A percentile compares a stretch with the other conserved stretches of the same genome.
phyloP scores from a whole-genome alignment of 2,888 invertebrate genomes.

The Stomorhina lunata region DNA sequence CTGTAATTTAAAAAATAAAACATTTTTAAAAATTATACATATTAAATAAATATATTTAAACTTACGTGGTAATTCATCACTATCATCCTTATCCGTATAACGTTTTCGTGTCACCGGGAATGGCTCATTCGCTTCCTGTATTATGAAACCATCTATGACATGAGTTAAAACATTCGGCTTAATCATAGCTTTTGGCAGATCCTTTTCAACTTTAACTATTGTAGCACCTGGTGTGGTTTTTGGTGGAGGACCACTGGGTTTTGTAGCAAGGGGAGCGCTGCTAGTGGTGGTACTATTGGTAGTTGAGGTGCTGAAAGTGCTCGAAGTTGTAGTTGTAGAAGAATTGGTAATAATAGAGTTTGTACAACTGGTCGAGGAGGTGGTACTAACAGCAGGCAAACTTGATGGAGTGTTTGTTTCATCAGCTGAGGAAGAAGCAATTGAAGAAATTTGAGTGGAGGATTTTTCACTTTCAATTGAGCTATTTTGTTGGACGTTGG shows the following conservation, averaged over 20 bases:
- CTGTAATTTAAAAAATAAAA: conserved; percentile 68
- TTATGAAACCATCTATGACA: conserved; percentile 97
- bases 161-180: conserved; percentile 97
- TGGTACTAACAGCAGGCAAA: conserved; percentile 25
- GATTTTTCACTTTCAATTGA: conserved; percentile 44
- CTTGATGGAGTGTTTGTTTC: not conserved
- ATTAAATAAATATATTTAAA: conserved; percentile 65
- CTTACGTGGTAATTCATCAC: conserved; percentile 90
- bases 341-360: conserved; percentile 35
- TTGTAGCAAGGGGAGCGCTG: conserved; percentile 48
- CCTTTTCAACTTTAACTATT: conserved; percentile 75
- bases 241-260: conserved; percentile 60
- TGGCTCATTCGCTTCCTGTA: conserved; percentile 95
- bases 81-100: conserved; percentile 82
- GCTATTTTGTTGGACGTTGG: conserved; percentile 17
- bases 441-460: conserved; percentile 13
- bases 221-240: conserved; percentile 75
- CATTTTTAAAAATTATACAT: not conserved
- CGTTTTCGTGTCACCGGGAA: conserved; percentile 88
- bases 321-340: conserved; percentile 27
- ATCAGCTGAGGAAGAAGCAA: conserved; percentile 46
- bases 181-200: conserved; percentile 93
- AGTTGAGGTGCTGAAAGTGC: conserved; percentile 28
- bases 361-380: conserved; percentile 12
- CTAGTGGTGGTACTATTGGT: conserved; percentile 36